These are phyloP conservation scores for Sthenelais limicola DNA, from an alignment of 2,888 invertebrate species.

Conservation along the genomic window DNA sequence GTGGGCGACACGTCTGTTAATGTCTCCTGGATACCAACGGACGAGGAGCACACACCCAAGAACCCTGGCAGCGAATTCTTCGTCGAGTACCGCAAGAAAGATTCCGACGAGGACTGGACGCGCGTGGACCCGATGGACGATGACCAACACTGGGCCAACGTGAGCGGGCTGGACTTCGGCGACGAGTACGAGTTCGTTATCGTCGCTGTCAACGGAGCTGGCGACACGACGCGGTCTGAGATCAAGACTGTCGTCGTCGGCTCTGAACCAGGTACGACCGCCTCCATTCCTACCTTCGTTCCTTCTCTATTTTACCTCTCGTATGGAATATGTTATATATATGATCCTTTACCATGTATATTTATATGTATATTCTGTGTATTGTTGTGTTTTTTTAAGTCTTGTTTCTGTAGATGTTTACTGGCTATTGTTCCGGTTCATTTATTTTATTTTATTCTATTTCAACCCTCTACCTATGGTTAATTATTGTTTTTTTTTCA, in stretches of 20 bases:
- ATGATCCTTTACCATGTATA: too few relatives aligned
- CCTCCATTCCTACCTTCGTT: too few relatives aligned
- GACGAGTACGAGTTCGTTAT: conserved; percentile 89
- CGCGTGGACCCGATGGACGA: conserved; percentile 75
- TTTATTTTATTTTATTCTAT: too few relatives aligned
- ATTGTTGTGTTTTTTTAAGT: too few relatives aligned
- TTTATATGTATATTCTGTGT: too few relatives aligned
- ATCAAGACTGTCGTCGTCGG: conserved; percentile 41
- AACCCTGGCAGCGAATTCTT: conserved; percentile 91
- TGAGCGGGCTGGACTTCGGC: conserved; percentile 86
- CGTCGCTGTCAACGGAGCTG: conserved; percentile 87
- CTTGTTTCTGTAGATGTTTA: too few relatives aligned
- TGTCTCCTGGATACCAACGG: conserved; percentile 81
- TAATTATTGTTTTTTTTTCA: too few relatives aligned
- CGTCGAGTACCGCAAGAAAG: conserved; percentile 79
- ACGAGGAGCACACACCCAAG: conserved; percentile 75
- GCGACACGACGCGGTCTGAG: conserved; percentile 44
- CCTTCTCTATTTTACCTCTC: too few relatives aligned
- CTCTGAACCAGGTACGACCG: conserved; percentile 10
- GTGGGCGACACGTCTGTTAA: conserved; percentile 71
- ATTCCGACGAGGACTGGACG: conserved; percentile 78
- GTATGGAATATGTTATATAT: too few relatives aligned
- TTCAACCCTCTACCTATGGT: too few relatives aligned
- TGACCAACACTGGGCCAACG: conserved; percentile 75
- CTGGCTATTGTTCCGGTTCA: too few relatives aligned